Evolutionary conservation across 2,113 vertebrate genomes (phyloP).

Genomic region (Heterochromis multidens): DNA sequence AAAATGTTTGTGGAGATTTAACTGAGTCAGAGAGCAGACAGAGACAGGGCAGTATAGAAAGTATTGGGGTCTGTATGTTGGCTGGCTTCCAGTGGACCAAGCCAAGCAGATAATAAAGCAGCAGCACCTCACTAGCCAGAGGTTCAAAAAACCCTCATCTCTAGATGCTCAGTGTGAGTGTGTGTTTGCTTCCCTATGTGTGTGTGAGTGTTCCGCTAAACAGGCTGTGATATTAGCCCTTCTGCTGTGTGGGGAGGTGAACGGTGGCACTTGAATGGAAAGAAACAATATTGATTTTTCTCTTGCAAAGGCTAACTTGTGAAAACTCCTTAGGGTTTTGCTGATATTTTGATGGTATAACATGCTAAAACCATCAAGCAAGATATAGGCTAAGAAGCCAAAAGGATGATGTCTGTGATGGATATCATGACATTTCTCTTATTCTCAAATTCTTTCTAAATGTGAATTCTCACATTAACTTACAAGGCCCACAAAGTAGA

Average conservation of each 20-base stretch:
- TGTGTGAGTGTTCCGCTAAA: constrained; percentile 27
- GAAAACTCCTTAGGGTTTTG: neutral
- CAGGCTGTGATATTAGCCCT: constrained; percentile 31
- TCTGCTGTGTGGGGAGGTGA: neutral
- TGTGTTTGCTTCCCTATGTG: neutral
- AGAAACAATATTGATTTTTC: constrained; percentile 27
- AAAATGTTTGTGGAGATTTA: neutral
- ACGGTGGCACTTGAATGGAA: neutral
- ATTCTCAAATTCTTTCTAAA: neutral
- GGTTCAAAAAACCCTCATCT: constrained; percentile 31
- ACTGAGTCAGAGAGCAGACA: neutral
- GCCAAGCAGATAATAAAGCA: constrained; percentile 49
- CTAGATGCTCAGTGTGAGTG: neutral
- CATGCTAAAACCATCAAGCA: neutral
- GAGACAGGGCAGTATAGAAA: neutral
- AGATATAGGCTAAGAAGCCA: neutral
- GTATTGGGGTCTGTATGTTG: neutral
- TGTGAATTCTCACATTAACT: neutral
- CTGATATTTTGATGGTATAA: neutral
- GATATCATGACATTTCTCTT: neutral
- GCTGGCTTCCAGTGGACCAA: constrained; percentile 23
- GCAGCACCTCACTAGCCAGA: constrained; percentile 16
- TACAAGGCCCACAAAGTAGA: too few species aligned
- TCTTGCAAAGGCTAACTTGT: neutral
- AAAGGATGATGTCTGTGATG: neutral